Conservation (phyloP, 1,140 invertebrate species). For the Formica selysi region DNA sequence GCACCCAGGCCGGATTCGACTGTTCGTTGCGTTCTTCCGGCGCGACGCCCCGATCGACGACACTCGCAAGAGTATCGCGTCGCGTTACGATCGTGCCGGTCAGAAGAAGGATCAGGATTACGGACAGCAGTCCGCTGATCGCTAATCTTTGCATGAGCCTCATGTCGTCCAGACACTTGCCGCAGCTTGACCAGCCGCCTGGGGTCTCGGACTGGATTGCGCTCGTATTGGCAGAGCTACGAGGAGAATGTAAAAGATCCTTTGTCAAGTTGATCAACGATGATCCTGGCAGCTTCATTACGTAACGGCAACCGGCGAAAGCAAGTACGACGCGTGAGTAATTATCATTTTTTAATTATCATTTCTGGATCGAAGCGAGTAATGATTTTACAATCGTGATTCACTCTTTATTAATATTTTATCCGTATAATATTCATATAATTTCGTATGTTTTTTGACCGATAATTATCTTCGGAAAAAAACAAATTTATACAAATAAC, state of each 20-base stretch:
- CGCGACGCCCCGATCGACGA: constrained; percentile 80
- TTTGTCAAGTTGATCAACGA: constrained; percentile 30
- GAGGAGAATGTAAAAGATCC: constrained; percentile 38
- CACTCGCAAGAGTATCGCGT: constrained; percentile 77
- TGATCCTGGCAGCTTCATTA: neutral
- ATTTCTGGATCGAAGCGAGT: neutral
- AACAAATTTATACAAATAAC: neutral
- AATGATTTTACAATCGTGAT: neutral
- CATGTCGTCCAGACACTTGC: constrained; percentile 79
- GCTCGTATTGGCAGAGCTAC: constrained; percentile 78
- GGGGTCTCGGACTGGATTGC: constrained; percentile 71
- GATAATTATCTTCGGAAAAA: neutral
- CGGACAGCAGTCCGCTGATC: constrained; percentile 83
- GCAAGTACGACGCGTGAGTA: neutral
- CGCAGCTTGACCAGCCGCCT: constrained; percentile 72
- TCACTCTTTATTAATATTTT: neutral
- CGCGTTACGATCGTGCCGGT: constrained; percentile 83
- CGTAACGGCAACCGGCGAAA: neutral
- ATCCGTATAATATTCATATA: neutral
- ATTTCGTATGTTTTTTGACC: neutral
- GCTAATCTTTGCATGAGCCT: constrained; percentile 84
- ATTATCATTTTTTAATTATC: neutral
- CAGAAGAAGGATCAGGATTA: constrained; percentile 83
- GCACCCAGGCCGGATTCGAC: constrained; percentile 82
- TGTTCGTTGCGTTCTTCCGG: constrained; percentile 81